Evolutionary conservation across 2,797 vertebrate genomes (phyloP), one percentile per base, ranked within the genome.

Genomic region (Cacajao melanocephalus): DNA sequence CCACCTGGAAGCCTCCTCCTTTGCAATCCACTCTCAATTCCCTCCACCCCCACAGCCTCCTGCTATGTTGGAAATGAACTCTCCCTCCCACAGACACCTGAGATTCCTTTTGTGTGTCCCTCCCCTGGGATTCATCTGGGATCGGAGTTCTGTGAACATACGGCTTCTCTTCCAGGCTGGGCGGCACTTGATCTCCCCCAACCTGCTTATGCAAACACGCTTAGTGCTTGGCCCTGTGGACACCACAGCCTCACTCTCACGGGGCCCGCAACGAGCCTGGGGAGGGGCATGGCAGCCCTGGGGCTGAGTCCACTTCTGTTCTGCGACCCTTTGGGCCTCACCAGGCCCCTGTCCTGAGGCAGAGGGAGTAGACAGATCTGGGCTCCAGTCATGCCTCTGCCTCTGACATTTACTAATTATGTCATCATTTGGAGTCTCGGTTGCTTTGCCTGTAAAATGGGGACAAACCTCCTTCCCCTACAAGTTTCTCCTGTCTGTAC

Each of bases 11-110:
- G 81, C 30, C 33, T 20, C 55, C 30, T 61, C 87, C 76, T 88
- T 48, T 33, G 22, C 10, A 20, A 4, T 57, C 73, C 46, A 33
- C 33, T 55, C 44, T 36, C 0, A 3, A 36, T 61, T 30, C 58
- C 10, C 28, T 82, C 55, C 0, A 28, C 50, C 0, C 26, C 48
- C 20, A 10, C 26, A 58, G 57, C 41, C 39, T 55, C 73, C 50
- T 72, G 13, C 55, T 73, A 46, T 50, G n/a, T 28, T 57, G 50
- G 67, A 76, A 76, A n/a, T 36, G 5, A 46, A 14, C 13, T 52
- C 50, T 19, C 7, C 10, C 30, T 52, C 36, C 6, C 4, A 3
- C 0, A 5, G 30, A 52, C 44, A 24, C n/a, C n/a, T 0, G 4
- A 0, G 6, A 41, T 55, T 50, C 70, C 28, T 36, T 44, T 17